A percentile compares a stretch with the other conserved stretches of the same genome.
Evolutionary conservation across 1,140 invertebrate genomes (phyloP).

Genomic region (Holcopasites calliopsidis): DNA sequence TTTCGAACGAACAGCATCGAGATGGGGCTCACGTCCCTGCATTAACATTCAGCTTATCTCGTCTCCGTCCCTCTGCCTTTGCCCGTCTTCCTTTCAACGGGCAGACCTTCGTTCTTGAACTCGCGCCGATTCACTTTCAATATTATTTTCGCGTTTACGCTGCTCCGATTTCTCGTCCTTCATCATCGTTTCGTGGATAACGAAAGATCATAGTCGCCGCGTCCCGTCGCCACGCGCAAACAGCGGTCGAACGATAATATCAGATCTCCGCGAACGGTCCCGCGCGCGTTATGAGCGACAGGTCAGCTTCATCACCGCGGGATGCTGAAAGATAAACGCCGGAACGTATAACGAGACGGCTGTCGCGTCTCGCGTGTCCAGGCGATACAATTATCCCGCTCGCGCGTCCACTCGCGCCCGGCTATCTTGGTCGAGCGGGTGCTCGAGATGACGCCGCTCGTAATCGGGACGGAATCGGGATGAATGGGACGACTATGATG

Average conservation of each 20-base stretch:
- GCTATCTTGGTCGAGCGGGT: constrained; percentile 36
- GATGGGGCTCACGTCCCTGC: constrained; percentile 75
- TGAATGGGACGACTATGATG: constrained; percentile 21
- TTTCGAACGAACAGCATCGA: constrained; percentile 67
- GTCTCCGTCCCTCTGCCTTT: constrained; percentile 65
- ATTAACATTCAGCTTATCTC: constrained; percentile 79
- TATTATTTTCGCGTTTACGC: constrained; percentile 63
- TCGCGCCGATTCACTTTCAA: constrained; percentile 74
- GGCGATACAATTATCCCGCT: constrained; percentile 42
- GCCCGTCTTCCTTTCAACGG: constrained; percentile 58
- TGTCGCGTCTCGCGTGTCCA: constrained; percentile 29
- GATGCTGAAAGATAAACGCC: constrained; percentile 69
- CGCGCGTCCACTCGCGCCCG: not conserved
- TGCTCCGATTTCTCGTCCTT: not conserved
- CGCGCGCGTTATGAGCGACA: constrained; percentile 60
- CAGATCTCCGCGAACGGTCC: constrained; percentile 61
- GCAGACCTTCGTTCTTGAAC: constrained; percentile 75
- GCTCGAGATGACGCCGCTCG: constrained; percentile 31
- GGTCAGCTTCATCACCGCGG: constrained; percentile 67
- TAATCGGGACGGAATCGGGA: constrained; percentile 20
- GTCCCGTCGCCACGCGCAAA: constrained; percentile 23
- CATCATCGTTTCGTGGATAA: not conserved
- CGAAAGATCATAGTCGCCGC: not conserved
- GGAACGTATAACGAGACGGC: constrained; percentile 68
- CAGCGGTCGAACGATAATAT: constrained; percentile 62